Evolutionary conservation across 2,797 vertebrate species (phyloP).

Genomic region (Schizopygopsis malacanthus): DNA sequence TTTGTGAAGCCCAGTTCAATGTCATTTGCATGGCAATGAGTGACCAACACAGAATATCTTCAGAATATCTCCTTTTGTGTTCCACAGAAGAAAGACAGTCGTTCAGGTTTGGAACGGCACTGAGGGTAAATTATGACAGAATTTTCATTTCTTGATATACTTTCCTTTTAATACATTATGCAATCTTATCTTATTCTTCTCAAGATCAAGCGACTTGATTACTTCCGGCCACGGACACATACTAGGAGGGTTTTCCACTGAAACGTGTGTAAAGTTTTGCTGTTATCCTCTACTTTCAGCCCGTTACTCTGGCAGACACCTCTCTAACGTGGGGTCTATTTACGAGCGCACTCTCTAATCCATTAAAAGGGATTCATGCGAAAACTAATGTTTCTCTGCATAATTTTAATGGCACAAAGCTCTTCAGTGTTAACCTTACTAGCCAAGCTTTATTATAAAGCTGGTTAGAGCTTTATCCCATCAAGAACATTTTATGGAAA

Average conservation of each 20-base stretch:
- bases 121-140: background rate
- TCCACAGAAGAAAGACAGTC: background rate
- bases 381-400: slow-evolving; percentile 71
- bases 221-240: too few species aligned
- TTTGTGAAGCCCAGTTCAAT: background rate
- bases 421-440: slow-evolving; percentile 79
- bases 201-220: background rate
- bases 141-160: background rate
- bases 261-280: slow-evolving; percentile 34
- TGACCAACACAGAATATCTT: background rate
- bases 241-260: background rate
- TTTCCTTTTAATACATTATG: background rate
- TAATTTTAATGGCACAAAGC: slow-evolving; percentile 79
- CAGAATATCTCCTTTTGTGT: background rate
- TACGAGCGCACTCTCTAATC: slow-evolving; percentile 74
- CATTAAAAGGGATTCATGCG: slow-evolving; percentile 76
- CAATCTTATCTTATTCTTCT: background rate
- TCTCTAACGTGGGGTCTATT: slow-evolving; percentile 73
- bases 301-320: slow-evolving; percentile 54
- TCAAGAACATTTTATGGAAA: slow-evolving; percentile 63
- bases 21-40: slow-evolving; percentile 16
- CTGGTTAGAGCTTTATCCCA: slow-evolving; percentile 58
- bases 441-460: slow-evolving; percentile 77
- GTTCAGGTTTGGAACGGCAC: background rate
- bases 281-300: slow-evolving; percentile 36